Conservation (phyloP, 2,113 vertebrate genomes). For the Thalassoma bifasciatum region DNA sequence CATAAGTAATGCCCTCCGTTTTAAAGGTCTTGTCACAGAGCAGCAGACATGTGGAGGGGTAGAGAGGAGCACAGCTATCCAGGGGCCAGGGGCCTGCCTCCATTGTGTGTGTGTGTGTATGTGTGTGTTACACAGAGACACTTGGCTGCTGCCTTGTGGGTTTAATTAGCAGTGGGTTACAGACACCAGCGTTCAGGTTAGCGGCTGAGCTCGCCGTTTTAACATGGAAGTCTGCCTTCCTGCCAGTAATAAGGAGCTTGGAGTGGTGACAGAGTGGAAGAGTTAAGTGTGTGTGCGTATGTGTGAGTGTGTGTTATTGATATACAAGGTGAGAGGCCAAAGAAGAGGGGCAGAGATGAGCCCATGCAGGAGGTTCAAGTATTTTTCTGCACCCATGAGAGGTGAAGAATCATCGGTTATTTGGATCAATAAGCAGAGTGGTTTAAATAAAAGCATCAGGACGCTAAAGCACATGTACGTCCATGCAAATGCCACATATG, state of each 20-base stretch:
- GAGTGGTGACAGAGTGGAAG: constrained; percentile 57
- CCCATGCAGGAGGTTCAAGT: constrained; percentile 3
- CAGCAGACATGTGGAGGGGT: constrained; percentile 66
- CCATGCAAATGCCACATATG: background rate
- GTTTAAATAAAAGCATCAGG: background rate
- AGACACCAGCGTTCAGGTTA: constrained; percentile 73
- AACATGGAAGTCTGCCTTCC: constrained; percentile 67
- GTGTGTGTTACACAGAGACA: constrained; percentile 55
- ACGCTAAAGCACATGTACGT: background rate
- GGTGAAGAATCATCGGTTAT: background rate
- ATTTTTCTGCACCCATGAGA: background rate
- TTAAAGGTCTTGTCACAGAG: constrained; percentile 82
- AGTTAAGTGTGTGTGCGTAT: constrained; percentile 53
- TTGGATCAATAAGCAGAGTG: background rate
- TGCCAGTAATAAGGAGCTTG: constrained; percentile 66
- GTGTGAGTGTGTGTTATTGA: background rate
- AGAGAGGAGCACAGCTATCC: constrained; percentile 60
- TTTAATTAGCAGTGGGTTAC: constrained; percentile 82
- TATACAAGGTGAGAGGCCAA: constrained; percentile 23
- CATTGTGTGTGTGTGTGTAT: constrained; percentile 28
- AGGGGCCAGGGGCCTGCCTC: constrained; percentile 57
- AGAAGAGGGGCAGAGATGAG: background rate
- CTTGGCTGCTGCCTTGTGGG: constrained; percentile 77
- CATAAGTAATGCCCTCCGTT: constrained; percentile 74
- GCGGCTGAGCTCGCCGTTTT: constrained; percentile 68